phyloP scores from a whole-genome alignment of 2,113 vertebrate genomes.

The Indri indri region DNA sequence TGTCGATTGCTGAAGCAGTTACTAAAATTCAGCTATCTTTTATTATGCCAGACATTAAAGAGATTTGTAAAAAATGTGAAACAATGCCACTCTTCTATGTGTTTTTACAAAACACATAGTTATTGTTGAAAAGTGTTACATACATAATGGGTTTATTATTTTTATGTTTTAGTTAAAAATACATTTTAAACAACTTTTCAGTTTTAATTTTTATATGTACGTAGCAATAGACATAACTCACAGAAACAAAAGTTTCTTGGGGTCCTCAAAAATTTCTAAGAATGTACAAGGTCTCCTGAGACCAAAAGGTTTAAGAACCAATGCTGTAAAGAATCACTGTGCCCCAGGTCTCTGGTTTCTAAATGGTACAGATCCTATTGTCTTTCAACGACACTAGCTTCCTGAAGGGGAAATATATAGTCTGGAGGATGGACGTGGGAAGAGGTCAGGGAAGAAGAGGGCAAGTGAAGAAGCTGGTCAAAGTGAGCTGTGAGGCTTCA shows the following conservation, averaged over 20 bases:
- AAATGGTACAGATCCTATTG: neutral
- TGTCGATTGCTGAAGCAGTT: neutral
- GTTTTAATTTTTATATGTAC: neutral
- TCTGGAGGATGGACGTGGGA: neutral
- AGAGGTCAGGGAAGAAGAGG: neutral
- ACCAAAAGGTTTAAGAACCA: neutral
- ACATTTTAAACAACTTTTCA: neutral
- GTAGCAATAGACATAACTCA: neutral
- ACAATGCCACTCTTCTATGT: neutral
- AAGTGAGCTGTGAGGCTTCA: neutral
- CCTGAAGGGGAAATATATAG: accelerated
- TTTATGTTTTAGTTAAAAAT: constrained; percentile 8
- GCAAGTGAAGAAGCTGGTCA: neutral
- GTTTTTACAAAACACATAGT: neutral
- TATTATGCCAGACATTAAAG: neutral
- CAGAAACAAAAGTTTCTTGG: neutral
- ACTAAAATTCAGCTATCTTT: neutral
- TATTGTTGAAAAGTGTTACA: neutral
- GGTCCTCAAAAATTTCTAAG: neutral
- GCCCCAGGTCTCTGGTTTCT: neutral
- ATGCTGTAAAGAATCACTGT: neutral
- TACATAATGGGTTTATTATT: neutral
- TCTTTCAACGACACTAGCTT: neutral
- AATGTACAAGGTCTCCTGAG: neutral
- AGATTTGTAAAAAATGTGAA: neutral